Evolutionary conservation across 1,140 invertebrate genomes (phyloP), one percentile per base, ranked within the genome.

Genomic region (Tetragonula clypearis): DNA sequence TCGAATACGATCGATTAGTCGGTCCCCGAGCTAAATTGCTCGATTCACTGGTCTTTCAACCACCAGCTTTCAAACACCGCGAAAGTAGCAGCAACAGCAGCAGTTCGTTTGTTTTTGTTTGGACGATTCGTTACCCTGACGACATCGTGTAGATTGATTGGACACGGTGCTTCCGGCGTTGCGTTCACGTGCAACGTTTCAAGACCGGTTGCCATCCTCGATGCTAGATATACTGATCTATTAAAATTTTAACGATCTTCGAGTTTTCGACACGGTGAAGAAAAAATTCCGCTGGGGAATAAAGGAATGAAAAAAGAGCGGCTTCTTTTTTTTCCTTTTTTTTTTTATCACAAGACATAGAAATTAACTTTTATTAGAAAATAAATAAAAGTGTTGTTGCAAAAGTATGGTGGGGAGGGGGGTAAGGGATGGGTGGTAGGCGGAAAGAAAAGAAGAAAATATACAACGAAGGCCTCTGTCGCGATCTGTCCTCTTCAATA

Each of bases 291-390:
- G 41, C 17, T 0, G 53, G 65, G 19, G 26, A 35, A 26, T 9
- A 1, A 12, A 84, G 56, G 65, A 68, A 84, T 68, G 85, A 69
- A 73, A 86, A 11, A 41, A 41, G 1, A 71, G 8, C 69, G 49
- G 23, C 1, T 6, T 49, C 41, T 49, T 49, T 49, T 49, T 49
- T 49, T 49, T 49, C 0, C 6, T 9, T 49, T 49, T 49, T 49
- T 49, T 17, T 76, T 92, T 92, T 94, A 93, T 94, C 92, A 93
- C 92, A 93, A 94, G 91, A 93, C 91, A 89, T 93, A 92, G 91
- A 91, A 91, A 90, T 91, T 84, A 93, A 90, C 91, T 93, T 94
- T 94, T 95, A 94, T 94, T 94, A 90, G 86, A 94, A 92, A 94
- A 94, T 94, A 93, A 93, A 94, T 94, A 93, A 92, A 95, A 93